Evolutionary conservation across 2,888 invertebrate species (phyloP), one percentile per base, ranked within the genome.

Genomic region (Lypha dubia): DNA sequence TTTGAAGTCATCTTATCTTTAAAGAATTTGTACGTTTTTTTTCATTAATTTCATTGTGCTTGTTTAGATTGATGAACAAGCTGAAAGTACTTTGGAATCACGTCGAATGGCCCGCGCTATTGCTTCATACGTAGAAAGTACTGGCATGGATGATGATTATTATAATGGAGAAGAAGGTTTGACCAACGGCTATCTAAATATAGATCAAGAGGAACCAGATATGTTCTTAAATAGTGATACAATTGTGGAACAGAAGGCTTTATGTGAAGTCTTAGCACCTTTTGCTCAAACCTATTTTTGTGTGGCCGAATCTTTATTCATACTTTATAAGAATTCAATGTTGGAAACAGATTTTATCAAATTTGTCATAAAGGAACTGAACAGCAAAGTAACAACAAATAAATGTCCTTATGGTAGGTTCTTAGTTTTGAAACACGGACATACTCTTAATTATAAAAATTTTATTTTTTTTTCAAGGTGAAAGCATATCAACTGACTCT

Each of bases 401-500:
- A 91, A 91, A 88, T 93, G 95, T 87, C 91, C 90, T 67, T 96
- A 95, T 90, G 95, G 96, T 96, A 89, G 93, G 92, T 73, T 41
- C n/a, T 41, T 28, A 32, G 13, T 22, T 20, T 3, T 20, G 1
- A 20, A 13, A 15, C 20, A n/a, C n/a, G n/a, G 13, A 6, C 8
- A 17, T n/a, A 46, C 5, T n/a, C 1, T 38, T n/a, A 22, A 3
- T 49, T 58, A 35, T 58, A 28, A 38, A 41, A 73, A 44, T 28
- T 35, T 5, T 20, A 20, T 70, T 51, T 11, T 53, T 4, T 35
- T 92, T 38, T 93, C 3, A 92, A 98, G 98, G 96, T 87, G 98
- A 98, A 92, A 96, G 97, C 89, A 94, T 97, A 67, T 96, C 97
- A 8, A 95, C 96, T 9, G 98, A 98, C 91, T 95, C 97, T 0